Conservation (phyloP, 2,113 vertebrate species). For the Ochotona curzoniae region DNA sequence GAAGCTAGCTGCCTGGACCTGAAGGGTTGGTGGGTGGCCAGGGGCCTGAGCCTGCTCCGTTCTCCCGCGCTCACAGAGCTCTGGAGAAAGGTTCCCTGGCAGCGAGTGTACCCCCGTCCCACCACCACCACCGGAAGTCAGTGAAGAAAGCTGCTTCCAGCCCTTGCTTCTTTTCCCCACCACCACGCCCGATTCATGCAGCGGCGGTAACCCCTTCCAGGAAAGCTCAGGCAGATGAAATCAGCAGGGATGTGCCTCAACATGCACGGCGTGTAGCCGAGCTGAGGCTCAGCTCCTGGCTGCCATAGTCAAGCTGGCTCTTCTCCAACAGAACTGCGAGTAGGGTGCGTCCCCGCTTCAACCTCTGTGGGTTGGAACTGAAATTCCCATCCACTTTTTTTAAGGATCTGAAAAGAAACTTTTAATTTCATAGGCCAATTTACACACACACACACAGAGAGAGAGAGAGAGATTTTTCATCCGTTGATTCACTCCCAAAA, state of each 20-base stretch:
- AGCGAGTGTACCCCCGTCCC: too few relatives aligned
- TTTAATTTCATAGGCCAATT: too few relatives aligned
- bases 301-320: constrained; percentile 1
- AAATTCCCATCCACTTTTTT: neutral
- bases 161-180: neutral
- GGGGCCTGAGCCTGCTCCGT: neutral
- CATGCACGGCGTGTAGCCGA: constrained; percentile 25
- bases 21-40: neutral
- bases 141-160: neutral
- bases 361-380: neutral
- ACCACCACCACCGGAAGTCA: neutral
- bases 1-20: constrained; percentile 18
- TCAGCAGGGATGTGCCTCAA: constrained; percentile 78
- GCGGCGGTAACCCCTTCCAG: constrained; percentile 79
- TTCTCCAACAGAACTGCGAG: neutral
- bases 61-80: neutral
- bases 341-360: neutral
- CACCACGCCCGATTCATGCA: constrained; percentile 76
- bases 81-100: neutral
- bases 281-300: too few relatives aligned
- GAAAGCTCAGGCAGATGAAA: constrained; percentile 76
- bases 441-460: too few relatives aligned
- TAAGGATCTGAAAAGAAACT: too few relatives aligned
- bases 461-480: too few relatives aligned
- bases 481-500: too few relatives aligned